These are phyloP conservation scores for Kryptolebias marmoratus DNA, from an alignment of 2,113 vertebrate genomes.

Conservation along the genomic window DNA sequence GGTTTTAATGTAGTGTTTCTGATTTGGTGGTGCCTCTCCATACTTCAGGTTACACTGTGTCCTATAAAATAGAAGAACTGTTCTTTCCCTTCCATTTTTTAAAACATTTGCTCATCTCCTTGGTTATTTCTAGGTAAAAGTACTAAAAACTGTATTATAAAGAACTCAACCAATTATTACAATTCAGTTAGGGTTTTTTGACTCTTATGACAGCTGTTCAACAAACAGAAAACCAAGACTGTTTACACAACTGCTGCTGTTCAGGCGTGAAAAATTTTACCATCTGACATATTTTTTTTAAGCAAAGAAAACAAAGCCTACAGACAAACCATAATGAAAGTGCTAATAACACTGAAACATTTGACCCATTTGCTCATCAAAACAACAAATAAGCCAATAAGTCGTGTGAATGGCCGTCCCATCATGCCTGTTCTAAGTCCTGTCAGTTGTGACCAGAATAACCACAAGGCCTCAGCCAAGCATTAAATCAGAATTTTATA, in stretches of 20 bases:
- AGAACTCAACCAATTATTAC: neutral
- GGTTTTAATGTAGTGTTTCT: too few relatives aligned
- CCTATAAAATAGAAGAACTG: too few relatives aligned
- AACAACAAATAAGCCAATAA: constrained; percentile 27
- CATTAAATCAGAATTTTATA: constrained; percentile 75
- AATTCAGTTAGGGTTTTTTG: neutral
- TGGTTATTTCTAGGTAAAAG: neutral
- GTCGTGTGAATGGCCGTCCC: constrained; percentile 39
- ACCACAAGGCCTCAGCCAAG: constrained; percentile 50
- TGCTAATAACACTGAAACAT: constrained; percentile 7
- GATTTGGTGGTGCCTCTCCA: too few relatives aligned
- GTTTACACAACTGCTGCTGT: neutral
- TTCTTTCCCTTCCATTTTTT: neutral
- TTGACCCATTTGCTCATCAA: constrained; percentile 13
- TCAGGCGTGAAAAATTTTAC: neutral
- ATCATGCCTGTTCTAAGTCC: constrained; percentile 17
- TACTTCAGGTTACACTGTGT: too few relatives aligned
- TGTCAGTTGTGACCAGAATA: constrained; percentile 43
- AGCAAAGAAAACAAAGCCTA: constrained; percentile 13
- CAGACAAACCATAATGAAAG: constrained; percentile 1
- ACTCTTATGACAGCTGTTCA: neutral
- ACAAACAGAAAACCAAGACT: neutral
- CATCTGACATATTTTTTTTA: neutral
- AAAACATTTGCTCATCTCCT: neutral
- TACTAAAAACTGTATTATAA: neutral